Base-by-base conservation (phyloP, 2,797 vertebrate genomes). In the Ispidina picta region DNA sequence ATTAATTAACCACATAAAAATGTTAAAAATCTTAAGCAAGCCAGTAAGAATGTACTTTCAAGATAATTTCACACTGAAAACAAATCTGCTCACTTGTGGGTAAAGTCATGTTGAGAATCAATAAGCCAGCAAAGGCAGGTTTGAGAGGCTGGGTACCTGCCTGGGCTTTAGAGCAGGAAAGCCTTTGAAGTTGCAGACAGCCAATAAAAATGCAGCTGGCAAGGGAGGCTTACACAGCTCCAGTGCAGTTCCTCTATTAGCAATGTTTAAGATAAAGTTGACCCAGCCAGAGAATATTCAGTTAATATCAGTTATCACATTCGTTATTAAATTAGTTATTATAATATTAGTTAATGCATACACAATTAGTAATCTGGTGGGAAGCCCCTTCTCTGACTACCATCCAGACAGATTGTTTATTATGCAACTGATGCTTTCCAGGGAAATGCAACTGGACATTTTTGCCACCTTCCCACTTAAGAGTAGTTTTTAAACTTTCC, bases 201-300 rank as follows among this genome's bases (percentile, higher is more conserved):
- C 92, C 97, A 97, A 97, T 98, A 98, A 98, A 98, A 97, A 96
- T 41, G 89, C 97, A 98, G 97, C 97, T 97, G 97, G 97, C 83
- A 82, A 89, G 92, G 92, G 96, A 89, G 79, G 83, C 94, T 95
- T 84, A 92, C 73, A 83, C 79, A 90, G 86, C 88, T 87, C 93
- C 81, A 76, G 91, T 0, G 0, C 5, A 46, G 82, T 29, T 90
- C 96, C 92, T 85, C 80, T 64, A 41, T 83, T 94, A 89, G 94
- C 52, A 75, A 89, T 28, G 88, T 71, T 89, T 58, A 80, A 93
- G 73, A 63, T 83, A 74, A 89, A 89, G 73, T 33, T 74, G 76
- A 83, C 72, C 60, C 28, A 71, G 65, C 5, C 65, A 58, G n/a
- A 69, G 60, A 59, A 52, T 55, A 85, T 46, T 66, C 11, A 7